A percentile compares a stretch with the other conserved stretches of the same genome.
Conservation (phyloP, 2,888 invertebrate species). For the Prosopocoilus inquinatus region DNA sequence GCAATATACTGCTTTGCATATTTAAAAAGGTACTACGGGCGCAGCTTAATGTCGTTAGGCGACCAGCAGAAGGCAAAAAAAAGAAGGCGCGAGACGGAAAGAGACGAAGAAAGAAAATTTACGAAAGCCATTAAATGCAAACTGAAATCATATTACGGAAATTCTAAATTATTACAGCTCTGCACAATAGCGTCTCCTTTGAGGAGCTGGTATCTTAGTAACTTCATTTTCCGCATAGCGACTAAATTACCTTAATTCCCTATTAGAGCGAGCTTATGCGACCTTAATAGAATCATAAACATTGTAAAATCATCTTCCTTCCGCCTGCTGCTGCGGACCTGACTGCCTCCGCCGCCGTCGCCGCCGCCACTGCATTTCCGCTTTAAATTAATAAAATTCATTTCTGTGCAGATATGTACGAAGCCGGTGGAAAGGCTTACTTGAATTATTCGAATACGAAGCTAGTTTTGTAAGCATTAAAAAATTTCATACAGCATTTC, state of each 20-base stretch:
- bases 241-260: conserved; percentile 46
- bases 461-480: too few relatives aligned
- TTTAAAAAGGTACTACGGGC: too few relatives aligned
- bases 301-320: conserved; percentile 34
- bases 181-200: conserved; percentile 35
- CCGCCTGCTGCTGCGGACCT: conserved; percentile 2
- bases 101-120: conserved; percentile 6
- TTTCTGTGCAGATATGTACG: neutral
- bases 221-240: conserved; percentile 45
- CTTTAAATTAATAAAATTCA: too few relatives aligned
- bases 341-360: neutral
- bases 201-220: conserved; percentile 39
- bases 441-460: neutral
- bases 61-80: neutral
- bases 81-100: neutral
- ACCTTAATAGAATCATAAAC: conserved; percentile 45
- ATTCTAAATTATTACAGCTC: conserved; percentile 46
- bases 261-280: conserved; percentile 43
- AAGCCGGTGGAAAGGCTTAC: neutral
- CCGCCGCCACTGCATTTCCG: neutral
- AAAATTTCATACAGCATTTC: too few relatives aligned
- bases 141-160: conserved; percentile 40
- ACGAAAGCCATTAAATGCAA: conserved; percentile 18
- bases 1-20: too few relatives aligned
- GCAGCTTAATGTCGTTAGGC: neutral